These are phyloP conservation scores for Microctonus aethiopoides DNA, from an alignment of 2,888 invertebrate species.

Conservation along the genomic window DNA sequence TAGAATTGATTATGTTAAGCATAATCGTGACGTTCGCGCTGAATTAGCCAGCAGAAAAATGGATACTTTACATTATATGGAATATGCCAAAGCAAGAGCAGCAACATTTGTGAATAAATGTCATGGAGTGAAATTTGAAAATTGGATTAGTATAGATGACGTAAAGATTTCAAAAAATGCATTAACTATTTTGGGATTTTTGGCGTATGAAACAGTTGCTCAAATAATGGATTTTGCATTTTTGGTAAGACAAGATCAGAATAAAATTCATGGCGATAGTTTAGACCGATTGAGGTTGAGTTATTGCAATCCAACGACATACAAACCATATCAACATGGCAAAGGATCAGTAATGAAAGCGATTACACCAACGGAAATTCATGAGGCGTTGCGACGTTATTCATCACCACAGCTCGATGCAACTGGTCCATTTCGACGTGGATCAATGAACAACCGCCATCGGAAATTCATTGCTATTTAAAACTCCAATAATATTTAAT, in stretches of 20 bases:
- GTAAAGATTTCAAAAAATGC: slow-evolving; percentile 74
- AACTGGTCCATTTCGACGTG: slow-evolving; percentile 62
- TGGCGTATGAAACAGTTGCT: slow-evolving; percentile 91
- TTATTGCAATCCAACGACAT: slow-evolving; percentile 72
- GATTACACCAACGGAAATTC: slow-evolving; percentile 83
- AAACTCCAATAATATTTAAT: background rate
- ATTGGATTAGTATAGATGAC: slow-evolving; percentile 67
- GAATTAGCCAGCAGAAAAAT: slow-evolving; percentile 71
- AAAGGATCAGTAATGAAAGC: slow-evolving; percentile 72
- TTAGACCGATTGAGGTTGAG: slow-evolving; percentile 75
- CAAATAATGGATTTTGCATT: slow-evolving; percentile 88
- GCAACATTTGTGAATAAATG: slow-evolving; percentile 75
- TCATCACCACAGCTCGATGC: slow-evolving; percentile 72
- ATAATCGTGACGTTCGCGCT: slow-evolving; percentile 70
- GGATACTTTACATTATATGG: slow-evolving; percentile 72
- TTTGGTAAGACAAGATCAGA: slow-evolving; percentile 81
- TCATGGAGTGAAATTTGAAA: slow-evolving; percentile 65
- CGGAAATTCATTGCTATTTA: slow-evolving; percentile 53
- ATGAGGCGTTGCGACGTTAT: slow-evolving; percentile 83
- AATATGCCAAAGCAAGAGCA: slow-evolving; percentile 83
- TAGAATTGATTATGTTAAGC: slow-evolving; percentile 73
- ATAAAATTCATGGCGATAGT: slow-evolving; percentile 76
- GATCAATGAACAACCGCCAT: slow-evolving; percentile 57
- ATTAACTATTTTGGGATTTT: slow-evolving; percentile 82
- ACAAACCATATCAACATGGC: slow-evolving; percentile 61